Base-by-base conservation (phyloP, 2,113 vertebrate species). In the Origma solitaria region DNA sequence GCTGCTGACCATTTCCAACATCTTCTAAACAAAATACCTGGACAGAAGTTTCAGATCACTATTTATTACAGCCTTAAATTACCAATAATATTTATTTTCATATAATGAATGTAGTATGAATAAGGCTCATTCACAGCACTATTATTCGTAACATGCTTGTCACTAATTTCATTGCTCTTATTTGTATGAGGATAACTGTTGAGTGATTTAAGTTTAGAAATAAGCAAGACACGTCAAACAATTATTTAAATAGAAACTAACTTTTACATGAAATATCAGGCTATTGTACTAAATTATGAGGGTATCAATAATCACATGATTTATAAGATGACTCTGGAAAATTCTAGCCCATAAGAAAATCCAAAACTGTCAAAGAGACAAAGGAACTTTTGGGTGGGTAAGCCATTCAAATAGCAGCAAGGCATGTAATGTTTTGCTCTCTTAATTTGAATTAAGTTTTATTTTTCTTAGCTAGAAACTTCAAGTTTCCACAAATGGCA, bases 171-270 rank as follows among this genome's bases (percentile, higher is more conserved):
- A 71, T 50, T 79, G 71, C 54, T 90, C 44, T 81, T 82, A 87
- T 45, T 83, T 58, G 51, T n/a, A 54, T 40, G 3, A 80, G n/a
- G 35, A 28, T 53, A 71, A 84, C 49, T 93, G 50, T 53, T 64
- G 38, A 86, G 38, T 31, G 54, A 84, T 31, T 82, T 85, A 54
- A 82, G 50, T 93, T 90, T 57, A 78, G 57, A 82, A 90, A 94
- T 79, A 50, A 72, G 62, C 31, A 87, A 82, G 50, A 66, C 21
- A 57, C 24, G 28, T 45, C 22, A 73, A 91, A 81, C 6, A 88
- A 88, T 90, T 86, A 83, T 68, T 94, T 86, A 80, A 94, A 92
- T 28, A 86, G 87, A 94, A 92, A 61, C 24, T 95, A 96, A 93
- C 76, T 71, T 79, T 66, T 70, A 76, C 58, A 80, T 54, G 1